Percentiles rank a stretch among this genome's conserved stretches.
Evolutionary conservation across 2,797 vertebrate genomes (phyloP).

Genomic region (Pantherophis alleghaniensis): DNA sequence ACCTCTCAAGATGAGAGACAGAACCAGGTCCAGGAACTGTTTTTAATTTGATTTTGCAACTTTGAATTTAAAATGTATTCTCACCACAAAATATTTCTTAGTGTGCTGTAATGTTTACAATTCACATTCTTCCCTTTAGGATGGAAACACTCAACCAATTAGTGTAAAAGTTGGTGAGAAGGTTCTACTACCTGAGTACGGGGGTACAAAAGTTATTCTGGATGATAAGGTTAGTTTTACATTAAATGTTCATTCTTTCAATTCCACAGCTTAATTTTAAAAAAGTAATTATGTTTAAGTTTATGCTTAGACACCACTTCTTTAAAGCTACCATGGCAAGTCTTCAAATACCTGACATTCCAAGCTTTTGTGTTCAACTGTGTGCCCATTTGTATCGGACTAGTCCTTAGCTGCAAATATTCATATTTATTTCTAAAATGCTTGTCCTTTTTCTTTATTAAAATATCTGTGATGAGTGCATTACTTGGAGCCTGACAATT

Average conservation of each 20-base stretch:
- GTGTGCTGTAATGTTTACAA: neutral
- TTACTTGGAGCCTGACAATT: too few species aligned
- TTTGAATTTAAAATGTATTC: neutral
- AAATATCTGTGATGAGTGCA: too few species aligned
- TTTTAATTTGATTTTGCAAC: neutral
- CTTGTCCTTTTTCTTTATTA: neutral
- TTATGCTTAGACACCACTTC: neutral
- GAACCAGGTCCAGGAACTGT: neutral
- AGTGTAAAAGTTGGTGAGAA: constrained; percentile 93
- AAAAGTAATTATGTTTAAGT: neutral
- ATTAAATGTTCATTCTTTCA: neutral
- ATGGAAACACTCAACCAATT: constrained; percentile 81
- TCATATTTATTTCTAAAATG: neutral
- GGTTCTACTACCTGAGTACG: constrained; percentile 94
- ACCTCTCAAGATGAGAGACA: neutral
- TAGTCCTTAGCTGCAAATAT: neutral
- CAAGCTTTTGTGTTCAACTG: neutral
- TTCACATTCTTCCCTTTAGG: constrained; percentile 65
- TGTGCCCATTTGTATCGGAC: neutral
- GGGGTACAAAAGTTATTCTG: constrained; percentile 91
- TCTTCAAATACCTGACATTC: neutral
- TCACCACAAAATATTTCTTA: neutral
- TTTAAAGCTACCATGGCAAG: neutral
- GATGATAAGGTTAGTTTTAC: constrained; percentile 87
- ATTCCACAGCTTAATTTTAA: neutral